Evolutionary conservation across 2,113 vertebrate species (phyloP).

Genomic region (Suricata suricatta): DNA sequence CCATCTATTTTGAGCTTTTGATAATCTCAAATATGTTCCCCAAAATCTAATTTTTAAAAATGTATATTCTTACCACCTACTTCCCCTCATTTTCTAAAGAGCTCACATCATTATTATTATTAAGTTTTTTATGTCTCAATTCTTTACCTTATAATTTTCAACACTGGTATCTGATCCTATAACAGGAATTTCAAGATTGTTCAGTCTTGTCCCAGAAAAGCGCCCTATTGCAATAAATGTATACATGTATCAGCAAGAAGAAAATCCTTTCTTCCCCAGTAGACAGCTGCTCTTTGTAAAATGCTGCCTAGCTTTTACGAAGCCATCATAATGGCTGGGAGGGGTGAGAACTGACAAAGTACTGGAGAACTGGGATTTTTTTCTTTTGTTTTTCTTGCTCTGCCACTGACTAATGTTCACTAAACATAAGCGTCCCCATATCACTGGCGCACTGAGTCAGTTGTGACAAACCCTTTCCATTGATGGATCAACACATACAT

Average conservation of each 20-base stretch:
- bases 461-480: not conserved
- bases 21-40: not conserved
- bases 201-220: not conserved
- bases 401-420: not conserved
- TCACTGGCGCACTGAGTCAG: not conserved
- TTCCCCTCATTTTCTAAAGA: not conserved
- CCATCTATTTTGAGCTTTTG: not conserved
- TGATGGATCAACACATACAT: not conserved
- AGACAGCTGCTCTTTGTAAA: conserved; percentile 1
- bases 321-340: not conserved
- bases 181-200: not conserved
- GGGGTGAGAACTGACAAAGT: not conserved
- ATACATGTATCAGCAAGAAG: not conserved
- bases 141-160: not conserved
- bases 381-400: not conserved
- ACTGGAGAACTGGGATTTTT: not conserved
- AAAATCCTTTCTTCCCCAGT: not conserved
- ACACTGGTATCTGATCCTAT: not conserved
- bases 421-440: not conserved
- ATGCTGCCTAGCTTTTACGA: not conserved
- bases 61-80: not conserved
- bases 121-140: not conserved
- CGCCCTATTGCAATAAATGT: not conserved
- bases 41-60: not conserved
- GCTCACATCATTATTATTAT: not conserved